phyloP scores from a whole-genome alignment of 2,888 invertebrate species.

The Boloria selene region DNA sequence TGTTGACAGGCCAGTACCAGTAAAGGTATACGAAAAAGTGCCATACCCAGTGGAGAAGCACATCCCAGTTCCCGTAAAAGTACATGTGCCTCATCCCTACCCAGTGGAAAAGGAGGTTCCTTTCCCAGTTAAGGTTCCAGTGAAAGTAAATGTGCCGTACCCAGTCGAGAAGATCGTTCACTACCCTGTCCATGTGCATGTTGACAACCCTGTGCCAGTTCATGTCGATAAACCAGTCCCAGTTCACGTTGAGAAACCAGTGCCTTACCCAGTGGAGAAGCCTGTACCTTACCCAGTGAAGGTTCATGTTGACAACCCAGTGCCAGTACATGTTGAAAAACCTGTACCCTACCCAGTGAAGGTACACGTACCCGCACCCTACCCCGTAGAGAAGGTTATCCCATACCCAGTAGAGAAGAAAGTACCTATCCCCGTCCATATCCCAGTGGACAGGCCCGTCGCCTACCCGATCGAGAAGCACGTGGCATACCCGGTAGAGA shows the following conservation, averaged over 20 bases:
- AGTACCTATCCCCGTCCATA: slow-evolving; percentile 85
- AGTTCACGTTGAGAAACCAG: slow-evolving; percentile 87
- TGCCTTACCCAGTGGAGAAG: slow-evolving; percentile 89
- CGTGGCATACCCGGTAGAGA: slow-evolving; percentile 85
- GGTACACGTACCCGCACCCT: slow-evolving; percentile 87
- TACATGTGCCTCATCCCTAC: slow-evolving; percentile 87
- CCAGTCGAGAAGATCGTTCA: slow-evolving; percentile 88
- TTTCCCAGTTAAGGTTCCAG: slow-evolving; percentile 85
- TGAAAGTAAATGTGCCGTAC: slow-evolving; percentile 87
- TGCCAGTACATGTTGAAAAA: slow-evolving; percentile 89
- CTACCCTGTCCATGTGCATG: slow-evolving; percentile 86
- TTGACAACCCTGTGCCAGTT: slow-evolving; percentile 87
- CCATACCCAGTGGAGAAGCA: slow-evolving; percentile 89
- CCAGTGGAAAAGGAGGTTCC: slow-evolving; percentile 87
- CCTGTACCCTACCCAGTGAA: slow-evolving; percentile 89
- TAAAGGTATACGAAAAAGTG: slow-evolving; percentile 82
- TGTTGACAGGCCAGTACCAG: slow-evolving; percentile 86
- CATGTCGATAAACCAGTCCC: slow-evolving; percentile 86
- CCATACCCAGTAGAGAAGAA: slow-evolving; percentile 86
- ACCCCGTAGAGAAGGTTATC: slow-evolving; percentile 85
- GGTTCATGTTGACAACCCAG: slow-evolving; percentile 85
- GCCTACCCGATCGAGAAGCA: slow-evolving; percentile 86
- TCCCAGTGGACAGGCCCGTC: slow-evolving; percentile 83
- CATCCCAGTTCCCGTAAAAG: slow-evolving; percentile 86
- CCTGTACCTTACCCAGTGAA: slow-evolving; percentile 87